Conservation (phyloP, 2,113 vertebrate species). For the Harpagus bidentatus region DNA sequence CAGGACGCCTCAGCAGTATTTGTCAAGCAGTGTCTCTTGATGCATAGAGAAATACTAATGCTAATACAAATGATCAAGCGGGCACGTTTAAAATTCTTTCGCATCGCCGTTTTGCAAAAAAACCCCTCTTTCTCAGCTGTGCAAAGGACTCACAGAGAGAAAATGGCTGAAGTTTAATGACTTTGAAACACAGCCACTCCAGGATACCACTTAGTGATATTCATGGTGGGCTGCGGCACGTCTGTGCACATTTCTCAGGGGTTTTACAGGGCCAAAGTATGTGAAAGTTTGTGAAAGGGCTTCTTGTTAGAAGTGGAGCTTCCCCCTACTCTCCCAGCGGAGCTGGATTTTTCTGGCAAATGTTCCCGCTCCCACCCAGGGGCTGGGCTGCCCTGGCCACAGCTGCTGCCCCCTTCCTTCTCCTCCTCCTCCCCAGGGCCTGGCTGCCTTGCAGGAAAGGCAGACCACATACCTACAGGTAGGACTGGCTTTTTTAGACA, state of each 20-base stretch:
- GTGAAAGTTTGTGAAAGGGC: not conserved
- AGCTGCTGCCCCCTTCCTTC: not conserved
- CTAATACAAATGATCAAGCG: not conserved
- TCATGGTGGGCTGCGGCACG: not conserved
- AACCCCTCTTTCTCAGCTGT: not conserved
- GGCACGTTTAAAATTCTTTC: not conserved
- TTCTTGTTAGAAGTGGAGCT: not conserved
- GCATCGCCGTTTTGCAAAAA: not conserved
- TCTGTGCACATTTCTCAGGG: not conserved
- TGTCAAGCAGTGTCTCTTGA: not conserved
- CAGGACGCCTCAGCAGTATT: not conserved
- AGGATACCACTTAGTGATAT: not conserved
- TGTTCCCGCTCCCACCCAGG: not conserved
- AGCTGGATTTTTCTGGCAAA: not conserved
- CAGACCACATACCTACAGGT: not conserved
- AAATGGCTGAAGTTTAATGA: not conserved
- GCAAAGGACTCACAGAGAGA: not conserved
- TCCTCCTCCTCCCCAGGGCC: not conserved
- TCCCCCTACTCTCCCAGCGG: not conserved
- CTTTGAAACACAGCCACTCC: not conserved
- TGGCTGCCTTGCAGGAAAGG: not conserved
- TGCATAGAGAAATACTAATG: fast-evolving
- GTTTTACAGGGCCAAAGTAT: not conserved
- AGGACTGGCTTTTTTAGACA: not conserved
- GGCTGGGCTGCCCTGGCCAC: not conserved